These are phyloP conservation scores for Hyposoter didymator DNA, from an alignment of 2,888 invertebrate genomes.

Conservation along the genomic window DNA sequence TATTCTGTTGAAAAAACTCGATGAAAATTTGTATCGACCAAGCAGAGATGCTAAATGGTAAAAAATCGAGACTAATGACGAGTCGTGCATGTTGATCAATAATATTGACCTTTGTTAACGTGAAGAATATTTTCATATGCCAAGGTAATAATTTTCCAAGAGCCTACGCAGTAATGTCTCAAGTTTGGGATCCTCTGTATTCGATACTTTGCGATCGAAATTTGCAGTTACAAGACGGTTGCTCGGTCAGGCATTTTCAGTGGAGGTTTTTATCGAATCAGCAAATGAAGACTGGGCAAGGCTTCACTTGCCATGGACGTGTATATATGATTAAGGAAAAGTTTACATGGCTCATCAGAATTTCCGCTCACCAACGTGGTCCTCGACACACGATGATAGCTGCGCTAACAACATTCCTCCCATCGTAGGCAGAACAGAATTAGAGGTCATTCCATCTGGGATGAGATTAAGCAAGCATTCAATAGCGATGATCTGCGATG, in stretches of 20 bases:
- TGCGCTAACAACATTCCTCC: background rate
- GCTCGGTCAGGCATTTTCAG: background rate
- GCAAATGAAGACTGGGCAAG: no score
- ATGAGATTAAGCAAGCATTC: conserved; percentile 18
- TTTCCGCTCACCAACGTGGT: background rate
- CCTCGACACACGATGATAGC: background rate
- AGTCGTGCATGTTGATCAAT: background rate
- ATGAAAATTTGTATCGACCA: background rate
- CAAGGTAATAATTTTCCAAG: background rate
- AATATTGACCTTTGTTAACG: background rate
- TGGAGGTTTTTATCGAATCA: background rate
- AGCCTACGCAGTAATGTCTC: background rate
- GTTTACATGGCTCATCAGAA: background rate
- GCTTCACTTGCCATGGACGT: background rate
- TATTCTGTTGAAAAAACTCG: background rate
- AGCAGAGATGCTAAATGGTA: background rate
- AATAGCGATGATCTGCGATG: conserved; percentile 51
- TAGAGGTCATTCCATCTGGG: conserved; percentile 2
- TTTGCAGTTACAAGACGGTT: background rate
- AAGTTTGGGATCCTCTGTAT: background rate
- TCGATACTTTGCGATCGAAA: background rate
- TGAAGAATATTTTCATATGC: background rate
- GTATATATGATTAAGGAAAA: background rate
- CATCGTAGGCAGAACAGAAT: background rate
- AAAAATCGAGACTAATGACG: background rate